Conservation (phyloP, 2,113 vertebrate genomes). For the Pteropus alecto region DNA sequence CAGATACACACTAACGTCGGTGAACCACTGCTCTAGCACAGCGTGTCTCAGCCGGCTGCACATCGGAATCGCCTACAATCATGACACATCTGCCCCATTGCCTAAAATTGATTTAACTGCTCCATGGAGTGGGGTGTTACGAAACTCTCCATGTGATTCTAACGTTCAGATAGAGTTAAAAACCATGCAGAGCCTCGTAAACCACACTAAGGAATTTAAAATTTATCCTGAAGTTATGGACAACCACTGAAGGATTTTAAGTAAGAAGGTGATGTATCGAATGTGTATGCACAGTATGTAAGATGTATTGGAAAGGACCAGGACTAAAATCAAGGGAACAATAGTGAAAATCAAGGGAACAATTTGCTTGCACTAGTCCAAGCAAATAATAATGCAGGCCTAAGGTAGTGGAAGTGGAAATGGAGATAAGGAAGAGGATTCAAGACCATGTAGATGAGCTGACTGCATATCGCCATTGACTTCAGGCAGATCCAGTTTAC, state of each 20-base stretch:
- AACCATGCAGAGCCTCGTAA: not conserved
- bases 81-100: not conserved
- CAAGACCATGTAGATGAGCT: not conserved
- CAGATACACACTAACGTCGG: not conserved
- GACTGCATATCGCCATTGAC: not conserved
- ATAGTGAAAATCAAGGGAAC: too few species aligned
- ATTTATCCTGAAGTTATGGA: not conserved
- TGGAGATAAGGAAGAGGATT: not conserved
- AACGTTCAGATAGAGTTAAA: not conserved
- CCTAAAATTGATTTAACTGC: not conserved
- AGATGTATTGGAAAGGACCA: not conserved
- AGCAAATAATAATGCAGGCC: not conserved
- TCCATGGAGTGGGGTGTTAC: too few species aligned
- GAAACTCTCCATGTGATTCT: not conserved
- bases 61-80: not conserved
- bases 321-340: not conserved
- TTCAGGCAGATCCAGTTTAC: not conserved
- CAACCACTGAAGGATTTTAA: not conserved
- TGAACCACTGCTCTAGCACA: not conserved
- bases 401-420: not conserved
- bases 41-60: not conserved
- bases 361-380: not conserved
- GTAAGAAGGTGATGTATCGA: not conserved
- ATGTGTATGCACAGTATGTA: not conserved
- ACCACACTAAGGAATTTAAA: not conserved